Base-by-base conservation (phyloP, 1,140 invertebrate species). In the Frieseomelitta varia region DNA sequence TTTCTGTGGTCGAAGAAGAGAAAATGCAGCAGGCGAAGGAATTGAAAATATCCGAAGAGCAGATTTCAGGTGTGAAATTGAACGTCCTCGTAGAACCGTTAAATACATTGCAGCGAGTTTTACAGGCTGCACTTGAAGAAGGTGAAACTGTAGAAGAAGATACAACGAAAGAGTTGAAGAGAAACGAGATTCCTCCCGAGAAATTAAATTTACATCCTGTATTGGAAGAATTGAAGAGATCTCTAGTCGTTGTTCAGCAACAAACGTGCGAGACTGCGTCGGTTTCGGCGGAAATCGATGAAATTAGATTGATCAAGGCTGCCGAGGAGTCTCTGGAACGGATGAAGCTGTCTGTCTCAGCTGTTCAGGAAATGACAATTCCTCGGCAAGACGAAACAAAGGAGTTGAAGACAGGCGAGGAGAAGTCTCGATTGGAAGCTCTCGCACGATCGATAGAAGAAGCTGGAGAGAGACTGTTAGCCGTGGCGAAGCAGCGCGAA, bases 71-170 rank as follows among this genome's bases (percentile, higher is more conserved):
- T 17, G 19, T 76, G n/a, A 84, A 88, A 27, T 65, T 89, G 17
- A 73, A 30, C 12, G n/a, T 68, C 24, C 55, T 89, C 1, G 58
- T 83, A 10, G 53, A 82, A 12, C 92, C 91, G 12, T 85, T 94
- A n/a, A 77, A 85, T 24, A 85, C 90, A 19, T 79, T 93, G n/a
- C 88, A 93, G 55, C 69, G 85, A 85, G 92, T 58, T 30, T 69
- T 89, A n/a, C 11, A 47, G 0, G 67, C 73, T 56, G 56, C 55
- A 14, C 47, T 80, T 1, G 55, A 88, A 15, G 53, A 83, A 67
- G 71, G 61, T 51, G 24, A 24, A 65, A 1, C 61, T 1, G 0
- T 63, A 14, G 2, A 56, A 3, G 55, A 71, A 8, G 68, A 81
- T 73, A 69, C 55, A 10, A 21, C 79, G 0, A 47, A 69, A 6